Evolutionary conservation across 2,113 vertebrate genomes (phyloP).

Genomic region (Rhabdornis inornatus): DNA sequence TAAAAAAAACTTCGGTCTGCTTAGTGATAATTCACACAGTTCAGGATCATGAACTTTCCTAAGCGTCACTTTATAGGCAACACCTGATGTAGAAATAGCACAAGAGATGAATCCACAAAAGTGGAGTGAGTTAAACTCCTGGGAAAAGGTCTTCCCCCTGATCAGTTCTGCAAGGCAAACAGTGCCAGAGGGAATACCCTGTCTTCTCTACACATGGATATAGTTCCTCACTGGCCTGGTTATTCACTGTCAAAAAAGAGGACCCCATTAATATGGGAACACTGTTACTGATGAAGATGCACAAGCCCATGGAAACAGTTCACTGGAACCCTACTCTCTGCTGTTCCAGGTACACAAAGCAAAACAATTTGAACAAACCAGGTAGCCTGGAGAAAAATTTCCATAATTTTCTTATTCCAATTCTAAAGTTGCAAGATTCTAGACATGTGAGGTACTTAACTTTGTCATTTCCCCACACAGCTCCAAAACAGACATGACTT

Average conservation of each 20-base stretch:
- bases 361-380: neutral
- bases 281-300: neutral
- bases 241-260: neutral
- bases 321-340: neutral
- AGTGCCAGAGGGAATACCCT: neutral
- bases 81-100: neutral
- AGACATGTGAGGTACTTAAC: neutral
- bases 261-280: neutral
- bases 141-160: neutral
- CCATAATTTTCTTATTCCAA: neutral
- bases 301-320: neutral
- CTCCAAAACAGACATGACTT: rapidly evolving
- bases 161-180: neutral
- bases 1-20: neutral
- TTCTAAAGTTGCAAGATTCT: neutral
- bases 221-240: neutral
- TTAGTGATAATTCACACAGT: neutral
- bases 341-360: neutral
- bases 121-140: neutral
- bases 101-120: neutral
- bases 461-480: neutral
- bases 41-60: neutral
- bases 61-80: neutral
- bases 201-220: rapidly evolving
- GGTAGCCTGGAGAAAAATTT: neutral